Evolutionary conservation across 2,797 vertebrate genomes (phyloP).

Genomic region (Ptychadena robeensis): DNA sequence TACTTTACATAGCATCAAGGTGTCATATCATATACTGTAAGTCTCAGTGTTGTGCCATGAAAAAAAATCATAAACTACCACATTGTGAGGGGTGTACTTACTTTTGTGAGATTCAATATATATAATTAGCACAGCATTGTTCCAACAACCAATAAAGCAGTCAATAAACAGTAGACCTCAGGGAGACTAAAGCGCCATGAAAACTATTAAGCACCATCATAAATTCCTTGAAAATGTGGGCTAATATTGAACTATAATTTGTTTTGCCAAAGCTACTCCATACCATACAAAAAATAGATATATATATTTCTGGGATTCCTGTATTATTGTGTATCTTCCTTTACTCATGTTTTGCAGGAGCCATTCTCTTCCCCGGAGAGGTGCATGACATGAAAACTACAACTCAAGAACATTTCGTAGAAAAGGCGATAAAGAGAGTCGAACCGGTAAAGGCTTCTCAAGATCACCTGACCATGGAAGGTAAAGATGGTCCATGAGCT

Average conservation of each 20-base stretch:
- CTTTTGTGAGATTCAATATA: no score
- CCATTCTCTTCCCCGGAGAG: constrained; percentile 73
- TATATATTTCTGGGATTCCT: not conserved
- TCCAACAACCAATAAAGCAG: not conserved
- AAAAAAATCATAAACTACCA: no score
- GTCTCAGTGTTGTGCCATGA: no score
- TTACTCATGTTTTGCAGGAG: constrained; percentile 62
- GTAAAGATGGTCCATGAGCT: constrained; percentile 21
- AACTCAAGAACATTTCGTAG: constrained; percentile 70
- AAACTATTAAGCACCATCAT: not conserved
- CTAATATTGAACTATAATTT: not conserved
- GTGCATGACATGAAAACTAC: constrained; percentile 74
- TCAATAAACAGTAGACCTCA: not conserved
- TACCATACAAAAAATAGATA: not conserved
- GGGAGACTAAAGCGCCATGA: not conserved
- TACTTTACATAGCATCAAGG: no score
- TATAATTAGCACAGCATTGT: not conserved
- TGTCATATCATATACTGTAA: no score
- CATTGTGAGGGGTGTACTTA: no score
- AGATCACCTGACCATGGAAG: constrained; percentile 64
- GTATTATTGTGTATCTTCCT: not conserved
- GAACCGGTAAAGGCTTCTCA: constrained; percentile 65
- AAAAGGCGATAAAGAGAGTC: constrained; percentile 59
- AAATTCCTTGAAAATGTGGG: not conserved
- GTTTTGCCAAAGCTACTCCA: not conserved